phyloP scores from a whole-genome alignment of 2,113 vertebrate species.

The Podilymbus podiceps region DNA sequence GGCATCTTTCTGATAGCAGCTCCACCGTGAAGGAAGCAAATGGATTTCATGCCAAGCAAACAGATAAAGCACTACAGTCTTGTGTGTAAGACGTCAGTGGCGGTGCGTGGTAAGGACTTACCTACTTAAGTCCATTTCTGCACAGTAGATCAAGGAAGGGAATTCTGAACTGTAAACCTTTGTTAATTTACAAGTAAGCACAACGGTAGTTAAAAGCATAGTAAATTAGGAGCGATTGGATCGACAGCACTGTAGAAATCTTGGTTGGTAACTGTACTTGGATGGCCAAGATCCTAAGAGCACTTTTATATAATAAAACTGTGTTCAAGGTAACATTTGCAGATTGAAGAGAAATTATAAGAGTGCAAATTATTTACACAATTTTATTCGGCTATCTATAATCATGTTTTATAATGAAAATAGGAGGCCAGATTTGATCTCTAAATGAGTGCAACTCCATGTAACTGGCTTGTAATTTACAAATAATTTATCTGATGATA shows the following conservation, averaged over 20 bases:
- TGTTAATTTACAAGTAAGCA: not conserved
- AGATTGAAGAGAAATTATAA: not conserved
- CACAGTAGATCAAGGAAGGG: not conserved
- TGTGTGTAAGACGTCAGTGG: not conserved
- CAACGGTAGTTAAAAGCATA: not conserved
- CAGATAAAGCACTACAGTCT: not conserved
- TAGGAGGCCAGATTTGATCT: not conserved
- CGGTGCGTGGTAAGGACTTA: not conserved
- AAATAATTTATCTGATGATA: not conserved
- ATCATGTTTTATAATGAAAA: not conserved
- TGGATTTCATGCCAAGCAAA: not conserved
- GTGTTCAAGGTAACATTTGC: not conserved
- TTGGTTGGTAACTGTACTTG: not conserved
- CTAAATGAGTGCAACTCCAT: not conserved
- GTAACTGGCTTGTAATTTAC: not conserved
- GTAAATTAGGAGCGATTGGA: not conserved
- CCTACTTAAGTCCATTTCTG: not conserved
- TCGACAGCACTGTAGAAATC: not conserved
- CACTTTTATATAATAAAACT: not conserved
- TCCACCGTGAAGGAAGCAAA: not conserved
- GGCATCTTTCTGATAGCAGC: not conserved
- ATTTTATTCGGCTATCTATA: not conserved
- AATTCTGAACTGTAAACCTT: not conserved
- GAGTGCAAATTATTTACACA: not conserved
- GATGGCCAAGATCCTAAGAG: not conserved